Evolutionary conservation across 1,140 invertebrate genomes (phyloP).

Genomic region (Trachymyrmex cornetzi): DNA sequence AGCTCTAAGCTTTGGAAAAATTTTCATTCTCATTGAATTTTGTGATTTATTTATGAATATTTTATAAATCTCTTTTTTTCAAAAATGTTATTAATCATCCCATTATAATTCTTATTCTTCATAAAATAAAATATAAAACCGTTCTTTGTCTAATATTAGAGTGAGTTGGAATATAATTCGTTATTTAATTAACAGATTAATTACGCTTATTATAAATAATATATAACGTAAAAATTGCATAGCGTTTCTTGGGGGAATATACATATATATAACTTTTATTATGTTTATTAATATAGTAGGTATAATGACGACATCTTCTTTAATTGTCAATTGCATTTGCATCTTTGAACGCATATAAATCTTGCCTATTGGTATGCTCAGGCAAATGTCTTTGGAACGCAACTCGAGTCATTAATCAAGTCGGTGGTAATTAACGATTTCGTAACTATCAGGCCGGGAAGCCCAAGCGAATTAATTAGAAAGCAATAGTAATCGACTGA

Average conservation of each 20-base stretch:
- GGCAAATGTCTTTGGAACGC: constrained; percentile 42
- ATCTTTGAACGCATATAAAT: constrained; percentile 17
- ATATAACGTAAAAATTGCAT: background rate
- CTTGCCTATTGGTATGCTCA: background rate
- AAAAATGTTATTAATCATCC: background rate
- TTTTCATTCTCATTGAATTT: background rate
- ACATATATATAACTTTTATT: background rate
- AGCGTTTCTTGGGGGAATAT: background rate
- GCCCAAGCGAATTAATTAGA: constrained; percentile 44
- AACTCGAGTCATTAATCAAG: constrained; percentile 52
- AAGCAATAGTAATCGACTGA: constrained; percentile 37
- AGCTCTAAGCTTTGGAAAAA: background rate
- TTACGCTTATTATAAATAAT: background rate
- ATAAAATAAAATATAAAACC: background rate
- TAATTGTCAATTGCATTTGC: constrained; percentile 25
- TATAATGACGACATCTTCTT: background rate
- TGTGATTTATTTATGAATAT: background rate
- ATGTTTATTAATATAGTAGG: background rate
- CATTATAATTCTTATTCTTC: background rate
- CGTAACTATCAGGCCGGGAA: constrained; percentile 36
- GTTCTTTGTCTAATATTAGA: background rate
- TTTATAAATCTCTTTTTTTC: background rate
- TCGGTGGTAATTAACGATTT: constrained; percentile 57
- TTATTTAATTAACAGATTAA: background rate
- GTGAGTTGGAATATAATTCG: background rate